Percentiles rank a stretch among this genome's conserved stretches.
Evolutionary conservation across 2,888 invertebrate genomes (phyloP).

Genomic region (Zhuqinia jingwanae): DNA sequence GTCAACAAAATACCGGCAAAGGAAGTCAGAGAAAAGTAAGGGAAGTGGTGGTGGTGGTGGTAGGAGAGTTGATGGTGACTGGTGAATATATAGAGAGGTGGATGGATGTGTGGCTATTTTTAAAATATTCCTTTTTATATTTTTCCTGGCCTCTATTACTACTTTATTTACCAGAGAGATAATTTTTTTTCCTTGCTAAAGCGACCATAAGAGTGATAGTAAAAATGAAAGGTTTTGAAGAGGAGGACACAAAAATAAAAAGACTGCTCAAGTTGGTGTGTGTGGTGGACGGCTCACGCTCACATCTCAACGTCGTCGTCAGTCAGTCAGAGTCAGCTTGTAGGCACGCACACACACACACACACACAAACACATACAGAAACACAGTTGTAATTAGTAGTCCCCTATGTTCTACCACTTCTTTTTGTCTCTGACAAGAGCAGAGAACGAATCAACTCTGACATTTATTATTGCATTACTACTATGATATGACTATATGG

Average conservation of each 20-base stretch:
- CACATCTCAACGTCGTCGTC: background rate
- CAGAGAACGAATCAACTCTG: conserved; percentile 60
- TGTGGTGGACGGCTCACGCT: background rate
- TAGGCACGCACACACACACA: background rate
- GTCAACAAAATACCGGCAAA: no score
- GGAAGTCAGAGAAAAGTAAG: background rate
- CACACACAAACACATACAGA: background rate
- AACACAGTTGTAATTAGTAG: conserved; percentile 53
- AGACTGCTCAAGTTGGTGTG: no score
- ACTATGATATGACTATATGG: no score
- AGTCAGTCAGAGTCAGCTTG: no score
- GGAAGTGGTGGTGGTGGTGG: background rate
- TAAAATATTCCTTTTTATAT: conserved; percentile 28
- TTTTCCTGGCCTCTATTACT: conserved; percentile 17
- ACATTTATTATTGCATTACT: conserved; percentile 60
- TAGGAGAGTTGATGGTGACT: no score
- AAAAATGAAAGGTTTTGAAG: no score
- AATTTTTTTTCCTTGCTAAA: no score
- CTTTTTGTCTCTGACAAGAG: background rate
- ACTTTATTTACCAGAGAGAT: no score
- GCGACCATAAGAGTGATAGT: no score
- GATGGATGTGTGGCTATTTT: conserved; percentile 61
- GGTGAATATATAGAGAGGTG: background rate
- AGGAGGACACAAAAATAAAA: no score
- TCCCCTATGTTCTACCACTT: conserved; percentile 14